Percentiles rank a stretch among this genome's conserved stretches.
These are phyloP conservation scores for Laterallus jamaicensis DNA, from an alignment of 2,113 vertebrate genomes.

Conservation along the genomic window DNA sequence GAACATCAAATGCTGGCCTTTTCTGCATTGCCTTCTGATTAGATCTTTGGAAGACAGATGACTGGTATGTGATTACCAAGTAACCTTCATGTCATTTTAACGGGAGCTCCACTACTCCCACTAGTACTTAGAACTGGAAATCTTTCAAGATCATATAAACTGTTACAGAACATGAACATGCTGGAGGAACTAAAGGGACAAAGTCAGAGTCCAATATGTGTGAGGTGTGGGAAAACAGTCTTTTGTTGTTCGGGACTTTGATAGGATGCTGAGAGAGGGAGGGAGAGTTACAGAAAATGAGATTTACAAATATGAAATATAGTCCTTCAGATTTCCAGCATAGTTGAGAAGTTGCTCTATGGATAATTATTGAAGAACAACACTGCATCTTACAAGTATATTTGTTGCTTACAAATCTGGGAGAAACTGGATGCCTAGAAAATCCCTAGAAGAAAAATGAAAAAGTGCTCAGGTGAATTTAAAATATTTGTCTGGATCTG, in stretches of 20 bases:
- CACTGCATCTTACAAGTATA: background rate
- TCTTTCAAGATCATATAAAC: constrained; percentile 14
- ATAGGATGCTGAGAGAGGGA: background rate
- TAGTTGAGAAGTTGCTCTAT: background rate
- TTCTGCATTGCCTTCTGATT: background rate
- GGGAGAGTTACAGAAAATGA: background rate
- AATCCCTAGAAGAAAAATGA: background rate
- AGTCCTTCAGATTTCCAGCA: background rate
- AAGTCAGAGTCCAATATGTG: background rate
- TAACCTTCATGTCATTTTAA: background rate
- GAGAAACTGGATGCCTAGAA: background rate
- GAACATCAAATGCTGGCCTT: background rate
- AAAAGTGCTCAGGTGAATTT: background rate
- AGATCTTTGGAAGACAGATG: background rate
- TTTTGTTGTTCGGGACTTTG: background rate
- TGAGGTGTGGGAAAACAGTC: background rate
- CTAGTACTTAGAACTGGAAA: background rate
- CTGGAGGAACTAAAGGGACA: background rate
- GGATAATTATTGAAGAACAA: background rate
- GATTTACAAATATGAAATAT: background rate
- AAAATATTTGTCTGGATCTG: background rate
- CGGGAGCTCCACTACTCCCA: background rate
- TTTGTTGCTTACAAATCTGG: background rate
- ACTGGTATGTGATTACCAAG: background rate
- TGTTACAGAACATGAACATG: background rate